Evolutionary conservation across 2,113 vertebrate genomes (phyloP).

Genomic region (Lophura nycthemera): DNA sequence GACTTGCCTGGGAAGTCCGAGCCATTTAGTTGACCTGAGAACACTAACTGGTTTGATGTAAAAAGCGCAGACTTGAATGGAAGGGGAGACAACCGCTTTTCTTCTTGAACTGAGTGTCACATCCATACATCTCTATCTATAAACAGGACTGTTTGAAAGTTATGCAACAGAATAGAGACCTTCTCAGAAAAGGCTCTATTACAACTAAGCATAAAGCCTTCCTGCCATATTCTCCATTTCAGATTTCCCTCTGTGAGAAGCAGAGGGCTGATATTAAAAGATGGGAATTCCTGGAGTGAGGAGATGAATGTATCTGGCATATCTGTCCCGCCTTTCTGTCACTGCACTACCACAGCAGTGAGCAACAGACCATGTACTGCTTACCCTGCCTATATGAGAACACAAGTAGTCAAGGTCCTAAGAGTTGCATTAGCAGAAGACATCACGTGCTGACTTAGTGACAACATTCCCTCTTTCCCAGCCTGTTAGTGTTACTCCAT

Average conservation of each 20-base stretch:
- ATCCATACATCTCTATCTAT: not conserved
- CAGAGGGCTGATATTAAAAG: rapidly evolving
- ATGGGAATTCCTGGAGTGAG: not conserved
- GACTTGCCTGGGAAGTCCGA: not conserved
- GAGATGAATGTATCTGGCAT: rapidly evolving
- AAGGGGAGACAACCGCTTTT: not conserved
- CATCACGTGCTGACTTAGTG: not conserved
- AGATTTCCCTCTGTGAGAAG: rapidly evolving
- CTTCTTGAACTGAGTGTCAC: not conserved
- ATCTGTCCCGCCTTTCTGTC: not conserved
- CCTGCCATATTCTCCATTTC: rapidly evolving
- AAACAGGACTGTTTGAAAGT: not conserved
- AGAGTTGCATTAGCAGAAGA: not conserved
- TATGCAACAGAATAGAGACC: not conserved
- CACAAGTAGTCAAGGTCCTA: not conserved
- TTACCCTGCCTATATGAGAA: rapidly evolving
- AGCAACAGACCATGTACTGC: not conserved
- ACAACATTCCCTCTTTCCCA: not conserved
- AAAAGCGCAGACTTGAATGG: not conserved
- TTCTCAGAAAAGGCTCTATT: not conserved
- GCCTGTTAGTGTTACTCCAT: not conserved
- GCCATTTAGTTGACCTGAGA: not conserved
- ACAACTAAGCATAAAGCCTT: not conserved
- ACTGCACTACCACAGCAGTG: rapidly evolving
- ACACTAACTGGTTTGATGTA: not conserved